Percentiles rank a stretch among this genome's conserved stretches.
Conservation (phyloP, 2,797 vertebrate species). For the Gadopsis marmoratus region DNA sequence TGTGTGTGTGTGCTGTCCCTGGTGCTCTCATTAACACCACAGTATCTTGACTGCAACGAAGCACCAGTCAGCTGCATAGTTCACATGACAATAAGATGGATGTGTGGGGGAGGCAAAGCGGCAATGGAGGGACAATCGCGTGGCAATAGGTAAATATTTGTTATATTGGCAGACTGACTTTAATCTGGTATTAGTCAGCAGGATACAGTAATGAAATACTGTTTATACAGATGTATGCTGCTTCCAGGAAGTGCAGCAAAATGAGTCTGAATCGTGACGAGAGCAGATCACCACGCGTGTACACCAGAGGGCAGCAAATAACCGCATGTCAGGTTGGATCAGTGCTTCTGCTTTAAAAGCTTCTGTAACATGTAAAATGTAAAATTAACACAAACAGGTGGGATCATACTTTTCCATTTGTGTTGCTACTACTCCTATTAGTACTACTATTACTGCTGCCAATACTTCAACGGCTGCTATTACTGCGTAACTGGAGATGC, state of each 20-base stretch:
- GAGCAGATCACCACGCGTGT: neutral
- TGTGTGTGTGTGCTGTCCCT: constrained; percentile 25
- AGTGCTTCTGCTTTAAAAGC: neutral
- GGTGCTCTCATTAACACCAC: constrained; percentile 59
- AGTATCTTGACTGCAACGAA: constrained; percentile 36
- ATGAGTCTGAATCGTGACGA: neutral
- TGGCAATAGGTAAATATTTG: neutral
- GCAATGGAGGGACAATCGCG: neutral
- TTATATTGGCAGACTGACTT: neutral
- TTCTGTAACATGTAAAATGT: neutral
- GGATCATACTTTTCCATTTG: neutral
- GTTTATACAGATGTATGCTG: neutral
- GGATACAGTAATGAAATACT: neutral
- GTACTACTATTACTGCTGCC: neutral
- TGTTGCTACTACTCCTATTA: neutral
- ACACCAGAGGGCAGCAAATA: constrained; percentile 74
- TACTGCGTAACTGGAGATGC: no score
- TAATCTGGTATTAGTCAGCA: neutral
- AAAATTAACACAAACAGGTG: neutral
- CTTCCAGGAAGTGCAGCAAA: neutral
- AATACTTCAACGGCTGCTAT: neutral
- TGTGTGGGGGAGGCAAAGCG: constrained; percentile 7
- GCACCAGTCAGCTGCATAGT: constrained; percentile 34
- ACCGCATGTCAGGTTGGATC: constrained; percentile 16
- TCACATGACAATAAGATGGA: constrained; percentile 42